Conservation (phyloP, 2,888 invertebrate genomes). For the Ptilodon capucinus region DNA sequence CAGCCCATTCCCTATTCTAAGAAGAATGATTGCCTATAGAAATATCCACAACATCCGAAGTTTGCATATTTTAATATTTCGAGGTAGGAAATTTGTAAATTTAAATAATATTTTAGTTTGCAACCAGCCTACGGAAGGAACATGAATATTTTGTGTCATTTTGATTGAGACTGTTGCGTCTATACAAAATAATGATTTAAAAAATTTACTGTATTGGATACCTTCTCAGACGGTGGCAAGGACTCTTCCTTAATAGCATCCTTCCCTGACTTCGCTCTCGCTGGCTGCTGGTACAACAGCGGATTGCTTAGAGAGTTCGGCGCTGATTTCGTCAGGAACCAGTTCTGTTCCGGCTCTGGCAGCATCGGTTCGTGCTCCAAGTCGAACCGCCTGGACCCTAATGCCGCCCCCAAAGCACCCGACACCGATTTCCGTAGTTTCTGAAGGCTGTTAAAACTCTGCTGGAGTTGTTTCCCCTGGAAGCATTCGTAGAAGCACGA, state of each 20-base stretch:
- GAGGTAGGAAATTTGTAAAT: too few species aligned
- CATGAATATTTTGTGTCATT: too few species aligned
- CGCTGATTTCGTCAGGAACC: constrained; percentile 91
- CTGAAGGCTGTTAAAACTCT: constrained; percentile 86
- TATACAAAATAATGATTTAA: too few species aligned
- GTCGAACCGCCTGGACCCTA: constrained; percentile 77
- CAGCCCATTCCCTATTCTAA: constrained; percentile 1
- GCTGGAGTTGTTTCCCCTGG: constrained; percentile 77
- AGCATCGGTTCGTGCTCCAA: constrained; percentile 77
- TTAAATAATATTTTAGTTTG: too few species aligned
- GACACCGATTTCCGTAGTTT: constrained; percentile 88
- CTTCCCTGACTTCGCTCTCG: constrained; percentile 60
- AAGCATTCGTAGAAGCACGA: constrained; percentile 81
- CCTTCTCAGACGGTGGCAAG: constrained; percentile 63
- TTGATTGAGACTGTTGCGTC: too few species aligned
- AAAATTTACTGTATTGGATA: constrained; percentile 18
- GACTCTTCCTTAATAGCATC: constrained; percentile 67
- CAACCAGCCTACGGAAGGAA: too few species aligned
- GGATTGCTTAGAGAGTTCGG: constrained; percentile 89
- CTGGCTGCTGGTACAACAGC: constrained; percentile 57
- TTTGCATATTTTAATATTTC: too few species aligned
- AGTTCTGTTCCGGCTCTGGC: constrained; percentile 84
- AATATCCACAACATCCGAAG: too few species aligned
- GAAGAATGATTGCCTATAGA: neutral
- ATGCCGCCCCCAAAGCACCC: constrained; percentile 79